Base-by-base conservation (phyloP, 2,888 invertebrate genomes). In the Tubulanus polymorphus region DNA sequence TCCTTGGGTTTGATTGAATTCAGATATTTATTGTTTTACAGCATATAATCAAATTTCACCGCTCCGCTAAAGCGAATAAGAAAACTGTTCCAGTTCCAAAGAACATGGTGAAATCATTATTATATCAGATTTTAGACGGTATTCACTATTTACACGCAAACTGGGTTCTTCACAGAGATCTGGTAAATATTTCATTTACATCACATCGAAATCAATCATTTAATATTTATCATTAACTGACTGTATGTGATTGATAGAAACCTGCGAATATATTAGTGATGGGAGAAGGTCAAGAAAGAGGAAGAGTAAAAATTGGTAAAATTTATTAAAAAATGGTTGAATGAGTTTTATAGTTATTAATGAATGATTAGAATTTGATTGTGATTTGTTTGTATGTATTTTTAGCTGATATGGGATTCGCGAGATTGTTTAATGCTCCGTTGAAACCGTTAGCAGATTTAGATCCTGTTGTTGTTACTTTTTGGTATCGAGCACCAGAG, bases 401-500 rank as follows among this genome's bases (percentile, higher is more conserved):
- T 68, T 18, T 66, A 80, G 97, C 97, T 27, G 99, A 99, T 78
- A 96, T 99, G 95, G 99, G 99, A 1, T 99, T 99, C 82, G 97
- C 99, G 0, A 84, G 99, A 61, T 83, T 99, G 50, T 99, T 99
- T 76, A 96, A 97, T 83, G 93, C 95, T 1, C 99, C 99, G 0
- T 81, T 99, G 53, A 97, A 97, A 80, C 96, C 97, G 0, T 81
- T 99, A 37, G 97, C 97, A 10, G 97, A 99, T 81, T 83, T 99
- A 64, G 99, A 99, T 83, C 99, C 99, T 3, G 99, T 99, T 1
- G 99, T 99, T 45, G 99, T 99, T 2, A 99, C 99, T 63, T 99
- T 99, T 82, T 99, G 99, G 96, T 99, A 99, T 80, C 85, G 99
- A 74, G 99, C 99, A 1, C 97, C 97, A 0, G 99, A 99, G 80